Base-by-base conservation (phyloP, 2,113 vertebrate species). In the Macaca nemestrina region DNA sequence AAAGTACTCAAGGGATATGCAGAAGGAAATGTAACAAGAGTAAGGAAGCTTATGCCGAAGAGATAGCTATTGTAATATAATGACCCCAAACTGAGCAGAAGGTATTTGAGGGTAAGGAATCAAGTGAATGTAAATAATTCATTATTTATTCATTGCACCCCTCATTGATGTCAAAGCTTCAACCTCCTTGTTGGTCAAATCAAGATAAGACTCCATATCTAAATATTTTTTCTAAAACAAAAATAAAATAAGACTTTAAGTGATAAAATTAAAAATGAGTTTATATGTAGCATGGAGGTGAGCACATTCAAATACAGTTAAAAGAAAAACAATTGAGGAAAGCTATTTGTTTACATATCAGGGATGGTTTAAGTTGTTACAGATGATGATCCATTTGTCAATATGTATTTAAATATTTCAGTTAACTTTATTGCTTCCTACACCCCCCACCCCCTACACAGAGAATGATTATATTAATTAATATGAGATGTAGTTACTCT, bases 221-320 rank as follows among this genome's bases (percentile, higher is more conserved):
- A 92, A 93, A 52, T 90, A 38, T 35, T 23, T 97, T 3, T 32
- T 27, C 59, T 93, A 45, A 95, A 95, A 45, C 52, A 48, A 27
- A 91, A 81, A 78, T 61, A 18, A 43, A 85, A 18, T 43, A 82
- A 79, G 14, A 87, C 16, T 45, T 50, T 50, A 64, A 93, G 17
- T n/a, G 30, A 78, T 83, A 9, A 45, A 76, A 64, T 57, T 73
- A 45, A 57, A 52, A 82, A 32, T 43, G 11, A 86, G 35, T 72
- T 78, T 80, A 64, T 70, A 16, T 83, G 80, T 43, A 45, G 1
- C 13, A 88, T 35, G 40, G n/a, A 45, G 18, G 6, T 93, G 11
- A 87, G 59, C 22, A 38, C 6, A 48, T 50, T 64, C 18, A 96
- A 84, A 87, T 45, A 73, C 0, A 84, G 10, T 48, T 45, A 89